These are phyloP conservation scores for Corythaixoides concolor DNA, from an alignment of 2,113 vertebrate genomes.

Conservation along the genomic window DNA sequence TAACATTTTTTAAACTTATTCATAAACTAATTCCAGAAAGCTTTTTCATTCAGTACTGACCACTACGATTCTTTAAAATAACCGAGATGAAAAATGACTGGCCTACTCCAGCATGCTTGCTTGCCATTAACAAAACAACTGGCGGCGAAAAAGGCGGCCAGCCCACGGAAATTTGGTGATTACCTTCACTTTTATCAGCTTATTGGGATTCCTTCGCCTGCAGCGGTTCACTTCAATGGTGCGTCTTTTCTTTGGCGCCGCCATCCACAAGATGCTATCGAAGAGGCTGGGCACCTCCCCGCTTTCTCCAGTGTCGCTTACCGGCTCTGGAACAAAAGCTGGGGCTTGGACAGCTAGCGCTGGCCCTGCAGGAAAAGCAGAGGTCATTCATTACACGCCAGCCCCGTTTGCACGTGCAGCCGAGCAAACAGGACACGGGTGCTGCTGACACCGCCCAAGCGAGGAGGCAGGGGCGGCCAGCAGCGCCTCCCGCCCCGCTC, in stretches of 20 bases:
- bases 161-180: background rate
- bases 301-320: background rate
- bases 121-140: background rate
- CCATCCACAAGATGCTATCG: conserved; percentile 91
- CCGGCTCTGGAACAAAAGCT: conserved; percentile 47
- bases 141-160: background rate
- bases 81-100: rapidly evolving
- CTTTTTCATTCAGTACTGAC: background rate
- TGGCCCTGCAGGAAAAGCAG: conserved; percentile 69
- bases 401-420: rapidly evolving
- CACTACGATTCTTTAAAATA: background rate
- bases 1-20: background rate
- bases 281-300: conserved; percentile 29
- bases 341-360: conserved; percentile 78
- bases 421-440: rapidly evolving
- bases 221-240: conserved; percentile 92
- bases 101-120: too few species aligned
- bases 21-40: background rate
- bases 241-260: conserved; percentile 90
- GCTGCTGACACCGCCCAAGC: rapidly evolving
- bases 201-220: conserved; percentile 80
- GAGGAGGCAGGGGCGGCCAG: background rate
- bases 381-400: background rate
- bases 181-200: conserved; percentile 88
- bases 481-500: rapidly evolving